phyloP scores from a whole-genome alignment of 2,888 invertebrate species.

The Eretmocerus hayati region DNA sequence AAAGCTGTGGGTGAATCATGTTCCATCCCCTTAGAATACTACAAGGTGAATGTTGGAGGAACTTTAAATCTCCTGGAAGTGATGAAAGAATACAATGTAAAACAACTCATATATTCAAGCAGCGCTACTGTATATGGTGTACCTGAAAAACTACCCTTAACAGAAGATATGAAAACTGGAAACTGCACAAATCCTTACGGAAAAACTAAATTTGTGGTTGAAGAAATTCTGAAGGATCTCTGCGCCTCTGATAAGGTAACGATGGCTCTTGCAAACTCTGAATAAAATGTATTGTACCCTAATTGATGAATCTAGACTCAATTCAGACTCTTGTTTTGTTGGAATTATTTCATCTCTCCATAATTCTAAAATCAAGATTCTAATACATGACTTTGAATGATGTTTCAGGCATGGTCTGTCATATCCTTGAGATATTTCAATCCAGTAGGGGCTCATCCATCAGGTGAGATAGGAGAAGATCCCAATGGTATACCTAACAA shows the following conservation, averaged over 20 bases:
- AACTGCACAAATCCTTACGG: constrained; percentile 91
- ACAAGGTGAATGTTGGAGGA: constrained; percentile 81
- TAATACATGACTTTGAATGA: constrained; percentile 9
- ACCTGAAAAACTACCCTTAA: constrained; percentile 76
- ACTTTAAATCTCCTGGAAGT: constrained; percentile 80
- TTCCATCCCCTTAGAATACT: constrained; percentile 78
- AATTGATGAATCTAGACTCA: no score
- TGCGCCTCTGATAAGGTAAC: constrained; percentile 69
- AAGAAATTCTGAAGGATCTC: constrained; percentile 85
- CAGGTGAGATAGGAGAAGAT: constrained; percentile 87
- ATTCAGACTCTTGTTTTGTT: no score
- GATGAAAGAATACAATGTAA: constrained; percentile 40
- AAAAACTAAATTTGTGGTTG: constrained; percentile 87
- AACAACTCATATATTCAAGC: constrained; percentile 52
- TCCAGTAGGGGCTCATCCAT: constrained; percentile 88
- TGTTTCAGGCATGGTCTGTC: constrained; percentile 65
- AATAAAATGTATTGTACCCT: not conserved
- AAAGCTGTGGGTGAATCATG: constrained; percentile 94
- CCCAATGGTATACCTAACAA: constrained; percentile 88
- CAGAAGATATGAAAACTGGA: constrained; percentile 78
- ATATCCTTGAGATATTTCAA: constrained; percentile 89
- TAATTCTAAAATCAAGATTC: not conserved
- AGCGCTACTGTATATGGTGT: constrained; percentile 92
- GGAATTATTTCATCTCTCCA: not conserved
- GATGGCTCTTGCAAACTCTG: no score